Evolutionary conservation across 2,113 vertebrate genomes (phyloP).

Genomic region (Otolemur garnettii): DNA sequence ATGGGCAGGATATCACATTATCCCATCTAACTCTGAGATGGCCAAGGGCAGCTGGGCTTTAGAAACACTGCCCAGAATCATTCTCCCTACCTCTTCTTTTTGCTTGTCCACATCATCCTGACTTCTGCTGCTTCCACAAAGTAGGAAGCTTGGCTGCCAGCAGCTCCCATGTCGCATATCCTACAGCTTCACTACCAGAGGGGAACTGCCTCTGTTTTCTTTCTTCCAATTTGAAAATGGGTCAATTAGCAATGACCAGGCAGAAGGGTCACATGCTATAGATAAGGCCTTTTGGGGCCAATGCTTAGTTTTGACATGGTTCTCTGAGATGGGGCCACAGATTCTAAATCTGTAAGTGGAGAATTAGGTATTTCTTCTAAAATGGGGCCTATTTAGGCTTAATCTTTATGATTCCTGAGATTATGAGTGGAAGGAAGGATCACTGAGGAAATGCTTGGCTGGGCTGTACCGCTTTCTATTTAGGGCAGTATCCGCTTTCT

Average conservation of each 20-base stretch:
- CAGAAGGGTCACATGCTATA: neutral
- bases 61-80: neutral
- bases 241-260: neutral
- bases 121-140: neutral
- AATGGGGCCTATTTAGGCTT: neutral
- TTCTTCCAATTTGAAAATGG: constrained; percentile 26
- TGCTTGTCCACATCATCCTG: neutral
- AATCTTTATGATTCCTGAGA: constrained; percentile 5
- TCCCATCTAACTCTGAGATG: neutral
- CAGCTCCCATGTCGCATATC: neutral
- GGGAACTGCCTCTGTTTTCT: constrained; percentile 40
- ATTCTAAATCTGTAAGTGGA: neutral
- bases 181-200: neutral
- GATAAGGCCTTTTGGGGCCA: neutral
- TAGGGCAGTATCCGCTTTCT: neutral
- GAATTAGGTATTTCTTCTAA: neutral
- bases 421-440: neutral
- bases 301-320: neutral
- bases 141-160: neutral
- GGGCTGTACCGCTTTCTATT: neutral
- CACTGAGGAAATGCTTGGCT: neutral
- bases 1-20: neutral
- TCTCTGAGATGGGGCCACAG: neutral
- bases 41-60: neutral
- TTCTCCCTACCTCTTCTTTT: neutral